Evolutionary conservation across 1,140 invertebrate species (phyloP), one percentile per base, ranked within the genome.

Genomic region (Hyles vespertilio): DNA sequence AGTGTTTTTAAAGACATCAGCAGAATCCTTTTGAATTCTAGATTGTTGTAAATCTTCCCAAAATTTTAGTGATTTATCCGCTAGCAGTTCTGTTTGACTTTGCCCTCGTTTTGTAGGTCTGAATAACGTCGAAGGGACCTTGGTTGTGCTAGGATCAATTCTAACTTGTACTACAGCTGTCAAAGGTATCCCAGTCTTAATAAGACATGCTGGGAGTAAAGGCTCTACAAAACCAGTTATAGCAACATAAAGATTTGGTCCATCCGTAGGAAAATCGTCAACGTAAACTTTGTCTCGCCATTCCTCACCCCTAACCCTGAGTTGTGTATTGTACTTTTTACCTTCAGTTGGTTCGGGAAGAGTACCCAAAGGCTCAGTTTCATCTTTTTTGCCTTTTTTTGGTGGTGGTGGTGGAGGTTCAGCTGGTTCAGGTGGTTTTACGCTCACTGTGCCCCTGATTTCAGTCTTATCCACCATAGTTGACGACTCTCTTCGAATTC

Each of bases 181-280:
- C 7, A 92, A 34, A 1, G 91, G 91, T 44, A 92, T 80, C 2
- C 78, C 83, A 32, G 87, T 75, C 69, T 87, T 82, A 8, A 91
- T 63, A 32, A 92, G 69, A 58, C 88, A 80, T 11, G 59, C 57
- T 0, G 85, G 72, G 49, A 92, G 64, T 40, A 78, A 63, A 0
- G 88, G 82, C 63, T 92, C 86, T 50, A 84, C 66, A 74, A 92
- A 92, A 0, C 90, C 90, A 0, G 89, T 89, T 3, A 92, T 60
- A 22, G 90, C 86, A 12, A 92, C 69, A 59, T 91, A 92, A 2
- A 92, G 61, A 65, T 91, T 87, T 0, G 91, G 90, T 12, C 91
- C 91, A 49, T 90, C 79, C 11, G 68, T 58, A 0, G 91, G 90
- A 61, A 80, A 89, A 56, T 92, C 91, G 58, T 91, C 89, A 1